Conservation (phyloP, 1,140 invertebrate species). For the Ceratosolen solmsi region DNA sequence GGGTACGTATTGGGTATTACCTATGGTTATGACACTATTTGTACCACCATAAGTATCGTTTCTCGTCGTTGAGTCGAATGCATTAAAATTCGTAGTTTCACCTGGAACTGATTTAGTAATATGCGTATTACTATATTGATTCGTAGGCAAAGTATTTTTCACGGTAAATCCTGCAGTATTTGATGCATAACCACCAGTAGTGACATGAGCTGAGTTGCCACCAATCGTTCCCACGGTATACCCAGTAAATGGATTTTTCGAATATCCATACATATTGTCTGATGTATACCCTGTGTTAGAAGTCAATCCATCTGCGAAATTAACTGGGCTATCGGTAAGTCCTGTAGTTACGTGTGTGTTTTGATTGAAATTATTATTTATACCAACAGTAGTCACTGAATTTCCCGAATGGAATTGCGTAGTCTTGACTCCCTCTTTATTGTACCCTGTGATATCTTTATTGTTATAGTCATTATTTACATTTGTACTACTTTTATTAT, state of each 20-base stretch:
- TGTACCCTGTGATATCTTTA: neutral
- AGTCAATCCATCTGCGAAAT: constrained; percentile 20
- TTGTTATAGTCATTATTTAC: constrained; percentile 20
- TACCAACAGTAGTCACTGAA: neutral
- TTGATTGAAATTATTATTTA: neutral
- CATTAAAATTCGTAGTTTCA: constrained; percentile 17
- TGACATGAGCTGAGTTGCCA: neutral
- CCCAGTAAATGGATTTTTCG: neutral
- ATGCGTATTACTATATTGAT: neutral
- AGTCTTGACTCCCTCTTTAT: neutral
- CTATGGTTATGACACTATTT: constrained; percentile 43
- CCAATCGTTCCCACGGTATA: constrained; percentile 2
- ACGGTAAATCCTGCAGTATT: constrained; percentile 16
- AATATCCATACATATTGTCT: neutral
- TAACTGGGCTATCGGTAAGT: constrained; percentile 3
- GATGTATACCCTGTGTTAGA: neutral
- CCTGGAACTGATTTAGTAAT: neutral
- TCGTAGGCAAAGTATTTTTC: constrained; percentile 5
- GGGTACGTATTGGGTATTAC: constrained; percentile 36
- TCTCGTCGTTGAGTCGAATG: neutral
- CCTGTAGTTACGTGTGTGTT: constrained; percentile 31
- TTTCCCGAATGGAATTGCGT: constrained; percentile 23
- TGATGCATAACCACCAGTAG: constrained; percentile 9
- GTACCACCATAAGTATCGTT: neutral
- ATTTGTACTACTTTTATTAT: constrained; percentile 31